These are phyloP conservation scores for Myocastor coypus DNA, from an alignment of 2,113 vertebrate species.

Conservation along the genomic window DNA sequence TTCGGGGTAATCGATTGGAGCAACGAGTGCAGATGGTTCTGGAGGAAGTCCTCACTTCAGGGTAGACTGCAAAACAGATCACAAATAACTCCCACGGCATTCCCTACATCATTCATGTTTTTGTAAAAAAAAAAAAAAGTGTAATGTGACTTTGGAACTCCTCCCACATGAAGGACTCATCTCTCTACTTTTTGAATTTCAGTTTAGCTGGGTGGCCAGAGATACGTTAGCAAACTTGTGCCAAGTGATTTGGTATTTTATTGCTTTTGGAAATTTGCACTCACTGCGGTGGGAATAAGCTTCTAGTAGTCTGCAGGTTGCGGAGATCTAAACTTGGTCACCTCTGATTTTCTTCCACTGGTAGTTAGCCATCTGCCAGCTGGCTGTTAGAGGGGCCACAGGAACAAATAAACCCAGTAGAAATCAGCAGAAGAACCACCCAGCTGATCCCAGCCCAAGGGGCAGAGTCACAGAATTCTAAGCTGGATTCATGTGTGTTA, in stretches of 20 bases:
- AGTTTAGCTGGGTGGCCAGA: neutral
- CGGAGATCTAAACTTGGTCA: neutral
- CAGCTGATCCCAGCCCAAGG: neutral
- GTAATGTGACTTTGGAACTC: neutral
- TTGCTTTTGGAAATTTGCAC: neutral
- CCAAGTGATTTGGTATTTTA: neutral
- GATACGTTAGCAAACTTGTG: neutral
- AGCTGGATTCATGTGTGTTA: neutral
- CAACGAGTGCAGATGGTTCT: neutral
- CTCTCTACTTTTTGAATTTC: neutral
- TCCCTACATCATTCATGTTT: neutral
- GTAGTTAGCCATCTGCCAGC: neutral
- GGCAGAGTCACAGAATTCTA: neutral
- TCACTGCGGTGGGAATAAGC: neutral
- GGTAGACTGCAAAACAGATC: neutral
- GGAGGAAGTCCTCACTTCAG: neutral
- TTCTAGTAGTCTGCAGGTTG: neutral
- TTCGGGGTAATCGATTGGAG: neutral
- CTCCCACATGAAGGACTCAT: neutral
- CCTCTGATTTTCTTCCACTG: neutral
- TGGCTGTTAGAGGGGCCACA: neutral
- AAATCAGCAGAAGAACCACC: neutral
- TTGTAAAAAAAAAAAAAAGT: too few species aligned
- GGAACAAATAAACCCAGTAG: neutral
- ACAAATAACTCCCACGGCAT: neutral